Conservation (phyloP, 2,888 invertebrate genomes). For the Patella ulyssiponensis region DNA sequence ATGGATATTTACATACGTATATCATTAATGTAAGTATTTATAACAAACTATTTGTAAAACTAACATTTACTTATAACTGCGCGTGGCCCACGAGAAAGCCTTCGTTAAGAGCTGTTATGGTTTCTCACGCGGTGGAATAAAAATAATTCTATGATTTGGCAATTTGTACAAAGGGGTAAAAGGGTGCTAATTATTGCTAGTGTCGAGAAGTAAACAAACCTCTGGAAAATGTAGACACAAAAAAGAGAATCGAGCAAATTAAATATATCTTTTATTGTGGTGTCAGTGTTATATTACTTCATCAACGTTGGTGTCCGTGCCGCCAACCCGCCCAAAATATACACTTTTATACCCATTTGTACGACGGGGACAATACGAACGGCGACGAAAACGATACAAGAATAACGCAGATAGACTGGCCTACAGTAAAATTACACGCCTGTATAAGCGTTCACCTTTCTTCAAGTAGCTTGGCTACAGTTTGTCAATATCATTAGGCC, state of each 20-base stretch:
- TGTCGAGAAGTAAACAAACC: constrained; percentile 3
- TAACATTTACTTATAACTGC: too few relatives aligned
- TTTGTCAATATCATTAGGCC: constrained; percentile 28
- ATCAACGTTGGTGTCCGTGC: not conserved
- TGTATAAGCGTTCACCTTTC: not conserved
- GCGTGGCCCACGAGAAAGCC: not conserved
- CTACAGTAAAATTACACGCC: too few relatives aligned
- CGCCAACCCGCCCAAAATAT: constrained; percentile 1
- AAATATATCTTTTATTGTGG: not conserved
- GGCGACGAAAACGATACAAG: constrained; percentile 3
- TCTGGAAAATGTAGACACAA: constrained; percentile 1
- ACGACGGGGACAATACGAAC: not conserved
- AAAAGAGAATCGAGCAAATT: not conserved
- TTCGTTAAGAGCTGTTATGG: not conserved
- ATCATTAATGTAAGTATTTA: too few relatives aligned
- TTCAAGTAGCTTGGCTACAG: constrained; percentile 24
- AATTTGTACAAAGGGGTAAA: constrained; percentile 1
- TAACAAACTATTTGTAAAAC: too few relatives aligned
- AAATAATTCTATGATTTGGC: not conserved
- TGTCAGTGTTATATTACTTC: constrained; percentile 11
- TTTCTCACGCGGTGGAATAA: constrained; percentile 3
- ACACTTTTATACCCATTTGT: not conserved
- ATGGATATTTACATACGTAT: too few relatives aligned
- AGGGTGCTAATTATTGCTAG: constrained; percentile 9
- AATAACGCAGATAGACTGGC: too few relatives aligned